These are phyloP conservation scores for Rhadina sibilatrix DNA, from an alignment of 2,113 vertebrate species.

Conservation along the genomic window DNA sequence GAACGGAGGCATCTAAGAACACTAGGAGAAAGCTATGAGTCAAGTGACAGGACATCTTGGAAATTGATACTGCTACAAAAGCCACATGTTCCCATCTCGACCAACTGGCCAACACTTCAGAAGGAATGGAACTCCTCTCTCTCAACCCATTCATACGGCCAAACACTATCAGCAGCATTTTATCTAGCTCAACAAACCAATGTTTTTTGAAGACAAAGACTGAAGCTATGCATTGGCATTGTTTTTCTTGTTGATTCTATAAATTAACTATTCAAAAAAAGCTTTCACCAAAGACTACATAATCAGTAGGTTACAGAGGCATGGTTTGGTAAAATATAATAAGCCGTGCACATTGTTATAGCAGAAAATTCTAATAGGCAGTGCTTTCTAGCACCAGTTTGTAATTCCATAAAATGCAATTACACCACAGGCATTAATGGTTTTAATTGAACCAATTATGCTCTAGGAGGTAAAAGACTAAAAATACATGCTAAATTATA, in stretches of 20 bases:
- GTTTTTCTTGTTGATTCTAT: neutral
- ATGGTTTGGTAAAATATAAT: constrained; percentile 1
- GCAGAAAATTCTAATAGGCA: constrained; percentile 10
- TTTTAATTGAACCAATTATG: constrained; percentile 43
- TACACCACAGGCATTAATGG: constrained; percentile 54
- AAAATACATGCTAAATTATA: constrained; percentile 36
- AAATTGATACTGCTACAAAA: neutral
- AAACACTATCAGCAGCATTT: neutral
- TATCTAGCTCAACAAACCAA: neutral
- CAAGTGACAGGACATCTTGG: neutral
- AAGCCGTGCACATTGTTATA: neutral
- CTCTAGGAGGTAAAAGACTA: constrained; percentile 20
- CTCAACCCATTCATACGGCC: neutral
- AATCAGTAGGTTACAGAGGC: neutral
- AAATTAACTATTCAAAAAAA: neutral
- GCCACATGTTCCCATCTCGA: neutral
- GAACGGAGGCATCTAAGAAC: neutral
- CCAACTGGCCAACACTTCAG: neutral
- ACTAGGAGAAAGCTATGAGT: neutral
- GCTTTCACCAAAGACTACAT: neutral
- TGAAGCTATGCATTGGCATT: neutral
- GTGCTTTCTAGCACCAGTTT: neutral
- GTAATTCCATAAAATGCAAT: constrained; percentile 34
- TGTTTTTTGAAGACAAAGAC: neutral
- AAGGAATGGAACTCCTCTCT: neutral